phyloP scores from a whole-genome alignment of 2,888 invertebrate species.

The Callyntrura guangdongensis region DNA sequence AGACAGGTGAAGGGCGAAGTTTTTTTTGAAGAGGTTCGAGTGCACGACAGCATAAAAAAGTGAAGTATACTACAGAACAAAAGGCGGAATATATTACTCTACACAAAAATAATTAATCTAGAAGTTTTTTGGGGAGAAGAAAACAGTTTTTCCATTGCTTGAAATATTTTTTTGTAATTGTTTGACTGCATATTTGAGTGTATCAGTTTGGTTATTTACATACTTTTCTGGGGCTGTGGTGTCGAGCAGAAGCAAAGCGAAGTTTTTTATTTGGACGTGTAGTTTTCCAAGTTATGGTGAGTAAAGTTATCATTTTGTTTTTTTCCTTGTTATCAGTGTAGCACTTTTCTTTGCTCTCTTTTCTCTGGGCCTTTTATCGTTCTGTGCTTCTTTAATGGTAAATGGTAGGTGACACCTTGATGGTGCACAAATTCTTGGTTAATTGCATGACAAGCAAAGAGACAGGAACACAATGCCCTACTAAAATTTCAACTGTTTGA shows the following conservation, averaged over 20 bases:
- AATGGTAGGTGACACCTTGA: constrained; percentile 26
- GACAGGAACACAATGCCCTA: background rate
- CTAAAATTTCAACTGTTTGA: background rate
- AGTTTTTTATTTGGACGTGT: constrained; percentile 37
- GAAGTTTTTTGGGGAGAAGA: background rate
- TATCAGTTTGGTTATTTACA: constrained; percentile 26
- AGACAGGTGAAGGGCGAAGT: background rate
- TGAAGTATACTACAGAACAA: too few relatives aligned
- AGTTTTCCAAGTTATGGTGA: constrained; percentile 54
- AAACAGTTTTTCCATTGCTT: background rate
- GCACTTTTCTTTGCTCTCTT: background rate
- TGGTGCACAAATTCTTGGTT: constrained; percentile 28
- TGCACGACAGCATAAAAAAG: background rate
- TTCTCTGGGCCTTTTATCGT: background rate
- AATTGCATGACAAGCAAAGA: constrained; percentile 51
- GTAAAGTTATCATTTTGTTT: background rate
- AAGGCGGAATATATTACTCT: too few relatives aligned
- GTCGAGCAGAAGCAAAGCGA: background rate
- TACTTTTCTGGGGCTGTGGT: background rate
- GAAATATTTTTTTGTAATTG: background rate
- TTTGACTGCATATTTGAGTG: background rate
- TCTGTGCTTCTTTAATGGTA: background rate
- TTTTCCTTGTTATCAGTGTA: background rate
- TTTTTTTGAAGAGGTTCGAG: background rate
- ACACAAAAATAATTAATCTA: background rate